Conservation (phyloP, 2,797 vertebrate genomes). For the Prunella strophiata region DNA sequence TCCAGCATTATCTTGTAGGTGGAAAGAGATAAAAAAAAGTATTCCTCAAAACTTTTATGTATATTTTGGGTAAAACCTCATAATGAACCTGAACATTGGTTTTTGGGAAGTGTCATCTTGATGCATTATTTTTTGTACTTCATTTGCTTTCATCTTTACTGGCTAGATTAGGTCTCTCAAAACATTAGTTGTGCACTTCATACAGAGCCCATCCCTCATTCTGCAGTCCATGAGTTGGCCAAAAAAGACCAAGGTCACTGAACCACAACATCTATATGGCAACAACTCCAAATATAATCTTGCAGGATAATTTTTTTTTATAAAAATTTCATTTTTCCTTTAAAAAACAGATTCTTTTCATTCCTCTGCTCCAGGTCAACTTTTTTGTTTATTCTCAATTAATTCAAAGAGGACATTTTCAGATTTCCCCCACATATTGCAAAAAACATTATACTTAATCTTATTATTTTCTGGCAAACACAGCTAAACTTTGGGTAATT, state of each 20-base stretch:
- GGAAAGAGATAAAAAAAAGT: not conserved
- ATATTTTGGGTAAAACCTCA: not conserved
- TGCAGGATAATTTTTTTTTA: not conserved
- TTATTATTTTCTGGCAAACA: not conserved
- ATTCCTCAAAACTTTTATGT: not conserved
- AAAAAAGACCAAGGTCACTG: not conserved
- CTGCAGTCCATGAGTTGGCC: not conserved
- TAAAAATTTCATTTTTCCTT: not conserved
- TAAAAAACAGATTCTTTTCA: not conserved
- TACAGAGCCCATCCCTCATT: not conserved
- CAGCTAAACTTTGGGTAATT: not conserved
- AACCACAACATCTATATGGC: not conserved
- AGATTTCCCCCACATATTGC: not conserved
- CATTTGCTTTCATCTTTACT: not conserved
- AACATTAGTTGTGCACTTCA: not conserved
- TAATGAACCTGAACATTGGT: rapidly evolving
- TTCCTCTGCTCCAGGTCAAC: not conserved
- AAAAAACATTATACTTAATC: not conserved
- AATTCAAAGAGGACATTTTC: not conserved
- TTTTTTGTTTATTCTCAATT: not conserved
- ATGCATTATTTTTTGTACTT: not conserved
- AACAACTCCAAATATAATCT: not conserved
- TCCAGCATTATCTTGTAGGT: not conserved
- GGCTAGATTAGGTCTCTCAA: not conserved
- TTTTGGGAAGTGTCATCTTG: not conserved